A percentile compares a stretch with the other conserved stretches of the same genome.
Conservation (phyloP, 2,797 vertebrate genomes). For the Steatocranus sp. region DNA sequence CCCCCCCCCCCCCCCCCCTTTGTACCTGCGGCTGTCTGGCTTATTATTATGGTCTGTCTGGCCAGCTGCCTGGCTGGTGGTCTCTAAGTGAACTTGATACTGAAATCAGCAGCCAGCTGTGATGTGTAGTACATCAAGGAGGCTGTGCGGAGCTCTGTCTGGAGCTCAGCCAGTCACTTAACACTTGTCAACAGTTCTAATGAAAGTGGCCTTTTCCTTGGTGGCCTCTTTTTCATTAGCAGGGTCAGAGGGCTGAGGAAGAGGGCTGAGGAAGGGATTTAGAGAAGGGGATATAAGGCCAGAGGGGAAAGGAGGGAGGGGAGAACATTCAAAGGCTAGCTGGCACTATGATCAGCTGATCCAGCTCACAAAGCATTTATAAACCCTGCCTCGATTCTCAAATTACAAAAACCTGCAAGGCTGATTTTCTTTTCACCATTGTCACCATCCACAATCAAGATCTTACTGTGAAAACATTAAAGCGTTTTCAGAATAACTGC, state of each 20-base stretch:
- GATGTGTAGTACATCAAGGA: conserved; percentile 38
- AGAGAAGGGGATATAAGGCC: neutral
- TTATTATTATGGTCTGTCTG: conserved; percentile 67
- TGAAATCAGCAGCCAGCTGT: conserved; percentile 57
- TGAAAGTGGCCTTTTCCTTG: conserved; percentile 70
- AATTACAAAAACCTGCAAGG: neutral
- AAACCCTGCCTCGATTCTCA: neutral
- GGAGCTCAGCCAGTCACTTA: conserved; percentile 64
- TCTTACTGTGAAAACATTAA: neutral
- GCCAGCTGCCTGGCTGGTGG: conserved; percentile 53
- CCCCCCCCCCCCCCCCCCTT: neutral
- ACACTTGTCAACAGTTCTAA: conserved; percentile 75
- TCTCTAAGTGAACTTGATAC: conserved; percentile 72
- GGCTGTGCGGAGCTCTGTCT: conserved; percentile 34
- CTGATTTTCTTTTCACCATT: neutral
- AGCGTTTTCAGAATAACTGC: neutral
- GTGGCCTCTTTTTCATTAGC: conserved; percentile 74
- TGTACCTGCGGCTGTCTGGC: conserved; percentile 49
- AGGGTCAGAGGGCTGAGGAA: conserved; percentile 62
- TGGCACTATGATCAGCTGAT: conserved; percentile 4
- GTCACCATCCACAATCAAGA: neutral
- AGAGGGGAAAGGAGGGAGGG: conserved; percentile 18
- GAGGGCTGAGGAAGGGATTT: conserved; percentile 6
- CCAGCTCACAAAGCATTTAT: neutral
- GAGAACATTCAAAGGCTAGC: conserved; percentile 26